Base-by-base conservation (phyloP, 2,113 vertebrate species). In the Meleagris gallopavo region DNA sequence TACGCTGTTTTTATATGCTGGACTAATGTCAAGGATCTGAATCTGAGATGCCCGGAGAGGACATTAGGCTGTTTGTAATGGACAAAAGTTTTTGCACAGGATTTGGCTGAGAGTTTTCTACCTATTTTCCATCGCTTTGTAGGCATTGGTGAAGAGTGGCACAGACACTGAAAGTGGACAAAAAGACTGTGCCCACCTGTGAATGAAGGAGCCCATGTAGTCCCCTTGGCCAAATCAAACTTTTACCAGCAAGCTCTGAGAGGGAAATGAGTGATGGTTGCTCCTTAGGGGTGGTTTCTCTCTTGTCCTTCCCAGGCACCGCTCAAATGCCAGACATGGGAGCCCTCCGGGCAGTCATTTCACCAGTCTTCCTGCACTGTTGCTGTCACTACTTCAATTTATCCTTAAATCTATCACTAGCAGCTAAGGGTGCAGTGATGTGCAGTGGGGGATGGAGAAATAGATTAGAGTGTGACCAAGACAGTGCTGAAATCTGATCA, bases 331-430 rank as follows among this genome's bases (percentile, higher is more conserved):
- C 3, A 0, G 54, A 18, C 40, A 19, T 55, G 46, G 48, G 48
- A 55, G 30, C n/a, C 0, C 0, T 83, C 46, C 54, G 1, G 8
- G 18, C 71, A 64, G 1, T 45, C 4, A 10, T 60, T 76, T 72
- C 61, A 13, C 54, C 75, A 29, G 55, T 21, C 12, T 83, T 83
- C 27, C 24, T 77, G 24, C 0, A 2, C 17, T 70, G 5, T 8
- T 84, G 46, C n/a, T 71, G 3, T 52, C 36, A 41, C 12, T 69
- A 50, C 18, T 77, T 89, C 18, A 27, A 3, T 70, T 80, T 54
- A 21, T 77, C 84, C 22, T 81, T 38, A 71, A 74, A 55, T 72
- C 52, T 21, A n/a, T 66, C 20, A 30, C 18, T 60, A 17, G 15
- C 74, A 74, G 75, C 36, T 22, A 40, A 40, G 40, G n/a, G 71